Conservation (phyloP, 1,140 invertebrate genomes). For the Sweltsa coloradensis region DNA sequence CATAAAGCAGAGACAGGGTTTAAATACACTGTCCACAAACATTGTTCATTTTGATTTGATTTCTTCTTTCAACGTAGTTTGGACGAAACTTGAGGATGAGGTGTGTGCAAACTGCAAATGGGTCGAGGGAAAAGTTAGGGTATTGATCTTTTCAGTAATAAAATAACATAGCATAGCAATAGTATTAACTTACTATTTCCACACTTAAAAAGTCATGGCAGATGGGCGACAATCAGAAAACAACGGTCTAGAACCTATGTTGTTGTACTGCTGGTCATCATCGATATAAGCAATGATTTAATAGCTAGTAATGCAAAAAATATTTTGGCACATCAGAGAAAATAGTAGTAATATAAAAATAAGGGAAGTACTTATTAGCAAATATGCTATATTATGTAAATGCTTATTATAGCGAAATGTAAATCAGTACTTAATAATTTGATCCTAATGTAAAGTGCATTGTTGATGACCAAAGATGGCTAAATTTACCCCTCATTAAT, state of each 20-base stretch:
- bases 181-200: not conserved
- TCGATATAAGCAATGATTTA: not conserved
- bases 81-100: slow-evolving; percentile 15
- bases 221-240: not conserved
- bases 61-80: slow-evolving; percentile 1
- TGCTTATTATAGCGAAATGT: no score
- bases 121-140: not conserved
- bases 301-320: not conserved
- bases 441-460: no score
- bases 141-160: not conserved
- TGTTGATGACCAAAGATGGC: no score
- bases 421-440: no score
- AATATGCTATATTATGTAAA: no score
- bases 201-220: not conserved
- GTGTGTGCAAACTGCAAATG: slow-evolving; percentile 3
- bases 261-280: not conserved
- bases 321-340: slow-evolving; percentile 7
- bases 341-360: no score
- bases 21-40: not conserved
- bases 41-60: not conserved
- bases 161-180: not conserved
- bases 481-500: no score
- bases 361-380: no score
- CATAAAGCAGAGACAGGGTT: not conserved
- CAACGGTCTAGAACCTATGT: not conserved